Percentiles rank a stretch among this genome's conserved stretches.
Conservation (phyloP, 1,140 invertebrate genomes). For the Lucilia cuprina region DNA sequence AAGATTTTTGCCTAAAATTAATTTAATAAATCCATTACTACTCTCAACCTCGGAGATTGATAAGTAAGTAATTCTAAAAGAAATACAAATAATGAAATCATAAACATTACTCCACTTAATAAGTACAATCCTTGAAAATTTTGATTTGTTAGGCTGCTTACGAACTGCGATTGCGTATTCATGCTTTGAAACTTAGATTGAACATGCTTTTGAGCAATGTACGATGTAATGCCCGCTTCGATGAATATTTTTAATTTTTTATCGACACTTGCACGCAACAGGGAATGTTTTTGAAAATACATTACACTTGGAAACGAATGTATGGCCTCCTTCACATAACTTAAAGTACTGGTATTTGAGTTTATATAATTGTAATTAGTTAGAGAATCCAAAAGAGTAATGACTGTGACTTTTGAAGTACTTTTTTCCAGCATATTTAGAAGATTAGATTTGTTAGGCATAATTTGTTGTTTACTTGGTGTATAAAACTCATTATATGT, state of each 20-base stretch:
- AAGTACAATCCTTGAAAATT: background rate
- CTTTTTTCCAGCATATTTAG: background rate
- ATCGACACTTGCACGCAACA: slow-evolving; percentile 2
- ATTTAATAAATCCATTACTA: background rate
- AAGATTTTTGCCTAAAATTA: background rate
- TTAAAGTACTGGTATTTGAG: slow-evolving; percentile 25
- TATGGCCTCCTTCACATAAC: slow-evolving; percentile 27
- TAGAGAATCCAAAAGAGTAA: background rate
- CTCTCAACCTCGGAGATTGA: background rate
- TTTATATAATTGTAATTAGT: slow-evolving; percentile 21
- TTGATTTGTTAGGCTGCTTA: background rate
- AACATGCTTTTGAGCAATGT: slow-evolving; percentile 2
- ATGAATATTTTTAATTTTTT: background rate
- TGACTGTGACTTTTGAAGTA: background rate
- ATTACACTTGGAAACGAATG: slow-evolving; percentile 29
- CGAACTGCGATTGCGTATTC: background rate
- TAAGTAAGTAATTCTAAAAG: background rate
- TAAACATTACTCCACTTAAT: background rate
- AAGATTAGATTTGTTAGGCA: background rate
- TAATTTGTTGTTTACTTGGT: background rate
- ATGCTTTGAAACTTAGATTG: background rate
- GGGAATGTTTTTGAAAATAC: slow-evolving; percentile 37
- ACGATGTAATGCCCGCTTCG: slow-evolving; percentile 19
- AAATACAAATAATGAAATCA: background rate
- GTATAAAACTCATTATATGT: slow-evolving; percentile 25